Base-by-base conservation (phyloP, 2,888 invertebrate genomes). In the Drosophila neoperkinsi region DNA sequence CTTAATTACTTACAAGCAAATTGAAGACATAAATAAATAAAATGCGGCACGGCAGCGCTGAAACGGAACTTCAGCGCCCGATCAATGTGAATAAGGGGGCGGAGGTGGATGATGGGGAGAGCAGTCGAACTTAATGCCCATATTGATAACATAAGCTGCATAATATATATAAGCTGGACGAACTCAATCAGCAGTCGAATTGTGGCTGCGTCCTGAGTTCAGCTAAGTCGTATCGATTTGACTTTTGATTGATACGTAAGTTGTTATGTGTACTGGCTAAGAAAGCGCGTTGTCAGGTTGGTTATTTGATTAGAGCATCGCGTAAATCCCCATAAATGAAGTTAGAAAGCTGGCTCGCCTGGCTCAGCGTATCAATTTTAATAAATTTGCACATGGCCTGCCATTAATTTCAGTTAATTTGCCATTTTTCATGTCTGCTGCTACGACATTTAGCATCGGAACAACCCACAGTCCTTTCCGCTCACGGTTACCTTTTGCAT, bases 321-420 rank as follows among this genome's bases (percentile, higher is more conserved):
- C 82, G 84, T 88, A 86, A 86, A 89, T 86, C 90, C 75, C 49
- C 46, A 57, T 71, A 80, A 89, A 89, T 84, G 76, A 89, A 87
- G 85, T 86, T 84, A 74, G 80, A 69, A 88, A 87, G 84, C 79
- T 66, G 77, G 71, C 70, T 71, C 55, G 52, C 31, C 70, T 55
- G 69, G 67, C 82, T 77, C 51, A 50, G 79, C 56, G 78, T 89
- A 90, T 90, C 86, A 89, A 86, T 86, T 86, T 86, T 88, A 89
- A 86, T 86, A 86, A 89, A 86, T 86, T 89, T 77, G 70, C 85
- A 74, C 85, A 84, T 85, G 83, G 71, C 74, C 73, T 36, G 76
- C 90, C 90, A 86, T 86, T 89, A 86, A 88, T 86, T 86, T 84
- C 46, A 87, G 88, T 86, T 86, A 89, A 89, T 86, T 90, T 89